Evolutionary conservation across 2,888 invertebrate species (phyloP).

Genomic region (Eilema caniola): DNA sequence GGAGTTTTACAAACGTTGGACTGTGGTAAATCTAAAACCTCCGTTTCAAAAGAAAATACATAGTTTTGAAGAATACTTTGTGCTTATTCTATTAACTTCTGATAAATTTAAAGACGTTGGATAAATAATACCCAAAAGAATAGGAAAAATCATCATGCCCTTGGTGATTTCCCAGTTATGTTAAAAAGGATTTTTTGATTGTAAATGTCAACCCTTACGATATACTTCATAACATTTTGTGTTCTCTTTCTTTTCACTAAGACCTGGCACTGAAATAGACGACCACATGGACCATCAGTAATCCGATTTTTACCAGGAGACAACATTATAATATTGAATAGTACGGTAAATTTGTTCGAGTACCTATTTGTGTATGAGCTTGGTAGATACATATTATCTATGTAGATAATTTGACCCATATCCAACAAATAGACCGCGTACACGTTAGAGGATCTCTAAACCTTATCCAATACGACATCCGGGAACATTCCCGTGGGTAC

Average conservation of each 20-base stretch:
- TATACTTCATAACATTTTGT: background rate
- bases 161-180: too few relatives aligned
- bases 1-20: background rate
- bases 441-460: background rate
- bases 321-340: background rate
- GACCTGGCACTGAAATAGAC: background rate
- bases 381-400: background rate
- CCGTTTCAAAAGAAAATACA: too few relatives aligned
- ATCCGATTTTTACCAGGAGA: background rate
- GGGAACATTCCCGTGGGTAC: background rate
- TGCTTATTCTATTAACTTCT: background rate
- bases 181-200: too few relatives aligned
- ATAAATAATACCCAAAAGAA: too few relatives aligned
- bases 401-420: background rate
- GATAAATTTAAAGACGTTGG: too few relatives aligned
- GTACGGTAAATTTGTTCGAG: background rate
- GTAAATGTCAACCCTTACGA: too few relatives aligned
- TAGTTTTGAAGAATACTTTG: background rate
- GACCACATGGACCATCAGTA: background rate
- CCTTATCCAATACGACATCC: slow-evolving; percentile 12
- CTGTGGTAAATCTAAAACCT: too few relatives aligned
- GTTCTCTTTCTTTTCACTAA: background rate
- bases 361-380: background rate
- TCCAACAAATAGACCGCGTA: background rate
- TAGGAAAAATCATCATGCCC: too few relatives aligned